A percentile compares a stretch with the other conserved stretches of the same genome.
Evolutionary conservation across 2,113 vertebrate genomes (phyloP).

Genomic region (Centropus unirufus): DNA sequence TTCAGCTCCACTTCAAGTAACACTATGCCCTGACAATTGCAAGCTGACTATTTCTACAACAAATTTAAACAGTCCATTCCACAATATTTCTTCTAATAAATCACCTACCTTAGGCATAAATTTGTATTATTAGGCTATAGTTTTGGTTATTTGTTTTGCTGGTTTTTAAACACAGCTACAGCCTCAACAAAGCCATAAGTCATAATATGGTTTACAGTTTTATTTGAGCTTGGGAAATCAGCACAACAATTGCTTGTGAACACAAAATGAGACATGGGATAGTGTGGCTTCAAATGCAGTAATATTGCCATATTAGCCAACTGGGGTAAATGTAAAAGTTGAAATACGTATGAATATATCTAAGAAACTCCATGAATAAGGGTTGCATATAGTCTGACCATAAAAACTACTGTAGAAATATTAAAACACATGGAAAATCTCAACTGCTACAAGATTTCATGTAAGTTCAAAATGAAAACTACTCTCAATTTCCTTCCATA

Average conservation of each 20-base stretch:
- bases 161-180: background rate
- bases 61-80: background rate
- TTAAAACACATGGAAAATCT: background rate
- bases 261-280: background rate
- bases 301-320: background rate
- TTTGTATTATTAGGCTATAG: background rate
- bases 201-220: background rate
- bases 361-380: background rate
- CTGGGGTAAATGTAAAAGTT: background rate
- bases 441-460: background rate
- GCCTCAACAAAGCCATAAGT: background rate
- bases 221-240: background rate
- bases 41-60: background rate
- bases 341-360: background rate
- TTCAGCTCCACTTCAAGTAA: background rate
- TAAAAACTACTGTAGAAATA: background rate
- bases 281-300: background rate
- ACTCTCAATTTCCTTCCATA: background rate
- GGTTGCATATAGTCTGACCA: background rate
- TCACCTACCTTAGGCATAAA: background rate
- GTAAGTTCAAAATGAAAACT: background rate
- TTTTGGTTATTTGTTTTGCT: background rate
- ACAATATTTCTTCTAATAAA: background rate
- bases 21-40: background rate
- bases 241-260: background rate